phyloP scores from a whole-genome alignment of 1,140 invertebrate species.

The Sarcophaga peregrina region DNA sequence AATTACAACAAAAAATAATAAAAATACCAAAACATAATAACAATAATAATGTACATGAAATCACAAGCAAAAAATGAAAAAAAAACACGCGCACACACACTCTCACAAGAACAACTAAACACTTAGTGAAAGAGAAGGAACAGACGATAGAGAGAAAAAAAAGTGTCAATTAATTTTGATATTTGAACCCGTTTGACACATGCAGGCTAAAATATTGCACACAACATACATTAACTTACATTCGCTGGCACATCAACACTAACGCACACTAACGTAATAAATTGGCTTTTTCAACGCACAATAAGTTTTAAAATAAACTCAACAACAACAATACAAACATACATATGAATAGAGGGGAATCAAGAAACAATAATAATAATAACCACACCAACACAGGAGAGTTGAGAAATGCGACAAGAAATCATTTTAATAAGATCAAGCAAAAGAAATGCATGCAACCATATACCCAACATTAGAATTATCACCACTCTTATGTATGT shows the following conservation, averaged over 20 bases:
- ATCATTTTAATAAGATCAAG: constrained; percentile 30
- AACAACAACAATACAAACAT: background rate
- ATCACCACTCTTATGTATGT: too few relatives aligned
- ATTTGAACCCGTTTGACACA: constrained; percentile 39
- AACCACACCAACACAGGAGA: background rate
- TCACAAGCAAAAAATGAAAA: background rate
- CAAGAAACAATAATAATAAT: background rate
- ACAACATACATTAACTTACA: background rate
- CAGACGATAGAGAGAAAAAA: background rate
- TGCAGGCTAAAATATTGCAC: constrained; percentile 39
- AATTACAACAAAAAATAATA: constrained; percentile 28
- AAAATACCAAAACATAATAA: constrained; percentile 49
- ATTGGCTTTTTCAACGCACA: background rate
- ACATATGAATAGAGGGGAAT: background rate
- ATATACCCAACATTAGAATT: too few relatives aligned
- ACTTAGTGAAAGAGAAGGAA: constrained; percentile 26
- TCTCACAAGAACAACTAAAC: background rate
- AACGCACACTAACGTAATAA: background rate
- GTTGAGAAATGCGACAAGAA: background rate
- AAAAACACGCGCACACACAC: background rate
- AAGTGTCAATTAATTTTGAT: constrained; percentile 42
- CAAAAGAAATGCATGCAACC: constrained; percentile 14
- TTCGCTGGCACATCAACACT: background rate
- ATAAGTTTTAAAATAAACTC: background rate
- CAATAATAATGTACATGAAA: constrained; percentile 48